phyloP scores from a whole-genome alignment of 2,797 vertebrate genomes.

The Sciurus vulgaris region DNA sequence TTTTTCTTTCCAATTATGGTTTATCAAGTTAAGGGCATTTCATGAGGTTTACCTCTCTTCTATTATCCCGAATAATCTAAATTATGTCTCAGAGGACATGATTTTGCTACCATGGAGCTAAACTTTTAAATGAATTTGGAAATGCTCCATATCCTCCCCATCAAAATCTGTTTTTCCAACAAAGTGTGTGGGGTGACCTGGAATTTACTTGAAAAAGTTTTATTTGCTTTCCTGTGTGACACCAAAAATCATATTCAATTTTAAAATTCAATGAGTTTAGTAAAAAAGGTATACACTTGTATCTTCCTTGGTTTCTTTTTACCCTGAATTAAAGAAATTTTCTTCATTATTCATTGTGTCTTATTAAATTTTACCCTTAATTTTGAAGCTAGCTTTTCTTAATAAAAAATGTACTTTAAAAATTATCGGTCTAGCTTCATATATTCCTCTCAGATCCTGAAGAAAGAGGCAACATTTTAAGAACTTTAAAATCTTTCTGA shows the following conservation, averaged over 20 bases:
- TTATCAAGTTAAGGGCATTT: background rate
- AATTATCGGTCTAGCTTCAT: background rate
- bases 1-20: background rate
- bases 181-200: background rate
- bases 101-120: background rate
- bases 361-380: background rate
- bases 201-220: background rate
- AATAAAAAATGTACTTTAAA: background rate
- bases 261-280: background rate
- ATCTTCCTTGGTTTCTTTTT: background rate
- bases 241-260: background rate
- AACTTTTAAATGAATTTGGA: background rate
- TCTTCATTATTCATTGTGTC: background rate
- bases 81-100: background rate
- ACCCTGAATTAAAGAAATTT: background rate
- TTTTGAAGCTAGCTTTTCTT: background rate
- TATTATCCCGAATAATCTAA: constrained; percentile 3
- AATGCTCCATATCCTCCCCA: background rate
- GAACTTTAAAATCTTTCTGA: background rate
- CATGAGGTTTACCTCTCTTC: background rate
- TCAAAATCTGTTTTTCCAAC: background rate
- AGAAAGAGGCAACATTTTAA: background rate
- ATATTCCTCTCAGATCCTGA: background rate
- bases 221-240: background rate
- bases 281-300: background rate